Conservation (phyloP, 2,888 invertebrate species). For the Sphinx pinastri region DNA sequence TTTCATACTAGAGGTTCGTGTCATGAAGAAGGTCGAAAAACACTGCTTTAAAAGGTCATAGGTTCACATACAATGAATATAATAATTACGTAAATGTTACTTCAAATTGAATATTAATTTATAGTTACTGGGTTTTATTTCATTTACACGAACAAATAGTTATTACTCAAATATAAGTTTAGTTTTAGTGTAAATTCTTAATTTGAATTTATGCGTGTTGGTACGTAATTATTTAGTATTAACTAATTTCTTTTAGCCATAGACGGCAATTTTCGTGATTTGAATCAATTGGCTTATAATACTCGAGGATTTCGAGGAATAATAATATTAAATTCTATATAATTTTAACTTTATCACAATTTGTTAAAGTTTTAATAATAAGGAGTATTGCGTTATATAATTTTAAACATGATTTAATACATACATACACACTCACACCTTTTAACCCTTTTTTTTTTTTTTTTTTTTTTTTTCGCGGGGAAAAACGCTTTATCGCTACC, state of each 20-base stretch:
- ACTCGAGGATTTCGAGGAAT: no score
- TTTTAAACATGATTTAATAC: no score
- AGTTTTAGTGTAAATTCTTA: background rate
- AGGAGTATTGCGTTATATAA: background rate
- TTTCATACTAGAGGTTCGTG: no score
- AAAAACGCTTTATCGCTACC: no score
- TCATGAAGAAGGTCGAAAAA: no score
- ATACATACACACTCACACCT: no score
- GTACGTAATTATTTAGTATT: conserved; percentile 8
- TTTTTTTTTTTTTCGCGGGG: no score
- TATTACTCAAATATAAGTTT: background rate
- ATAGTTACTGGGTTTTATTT: background rate
- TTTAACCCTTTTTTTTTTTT: no score
- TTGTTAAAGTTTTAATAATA: background rate
- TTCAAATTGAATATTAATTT: no score
- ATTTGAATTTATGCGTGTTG: conserved; percentile 13
- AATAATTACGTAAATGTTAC: no score
- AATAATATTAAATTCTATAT: background rate
- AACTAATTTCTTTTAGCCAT: background rate
- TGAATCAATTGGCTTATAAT: conserved; percentile 15
- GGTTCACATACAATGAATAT: no score
- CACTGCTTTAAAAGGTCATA: no score
- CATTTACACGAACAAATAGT: conserved; percentile 10
- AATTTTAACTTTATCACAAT: background rate
- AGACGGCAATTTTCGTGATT: conserved; percentile 4